A percentile compares a stretch with the other conserved stretches of the same genome.
Evolutionary conservation across 1,140 invertebrate species (phyloP).

Genomic region (Drosophila pallidifrons): DNA sequence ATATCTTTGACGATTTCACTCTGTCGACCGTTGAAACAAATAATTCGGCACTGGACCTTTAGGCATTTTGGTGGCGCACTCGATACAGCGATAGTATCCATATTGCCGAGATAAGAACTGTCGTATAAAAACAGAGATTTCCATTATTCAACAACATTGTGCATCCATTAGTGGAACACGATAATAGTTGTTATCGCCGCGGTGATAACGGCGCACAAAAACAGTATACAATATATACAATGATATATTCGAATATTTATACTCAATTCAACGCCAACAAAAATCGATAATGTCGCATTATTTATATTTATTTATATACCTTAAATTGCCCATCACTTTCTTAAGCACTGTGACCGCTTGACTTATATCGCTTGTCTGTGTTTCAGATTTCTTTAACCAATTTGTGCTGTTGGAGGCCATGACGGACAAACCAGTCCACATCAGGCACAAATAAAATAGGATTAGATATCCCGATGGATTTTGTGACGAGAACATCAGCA

Average conservation of each 20-base stretch:
- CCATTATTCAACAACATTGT: slow-evolving; percentile 29
- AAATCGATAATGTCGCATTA: slow-evolving; percentile 28
- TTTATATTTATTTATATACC: slow-evolving; percentile 30
- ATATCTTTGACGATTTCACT: slow-evolving; percentile 39
- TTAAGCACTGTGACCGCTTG: slow-evolving; percentile 16
- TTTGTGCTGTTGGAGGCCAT: slow-evolving; percentile 5
- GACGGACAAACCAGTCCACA: slow-evolving; percentile 8
- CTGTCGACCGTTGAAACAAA: slow-evolving; percentile 41
- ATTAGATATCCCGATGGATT: slow-evolving; percentile 14
- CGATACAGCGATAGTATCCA: background rate
- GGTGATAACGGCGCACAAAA: slow-evolving; percentile 16
- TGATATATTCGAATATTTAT: slow-evolving; percentile 21
- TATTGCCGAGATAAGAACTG: slow-evolving; percentile 34
- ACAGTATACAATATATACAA: slow-evolving; percentile 12
- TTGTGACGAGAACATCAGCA: slow-evolving; percentile 17
- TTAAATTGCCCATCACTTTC: slow-evolving; percentile 34
- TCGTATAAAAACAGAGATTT: slow-evolving; percentile 21
- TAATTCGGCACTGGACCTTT: slow-evolving; percentile 38
- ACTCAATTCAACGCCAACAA: background rate
- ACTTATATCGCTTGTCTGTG: background rate
- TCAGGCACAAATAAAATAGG: slow-evolving; percentile 28
- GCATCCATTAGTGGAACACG: slow-evolving; percentile 35
- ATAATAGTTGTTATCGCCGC: slow-evolving; percentile 42
- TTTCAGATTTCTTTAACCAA: background rate
- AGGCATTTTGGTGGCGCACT: slow-evolving; percentile 30